These are phyloP conservation scores for Diachasma alloeum DNA, from an alignment of 1,140 invertebrate species.

Conservation along the genomic window DNA sequence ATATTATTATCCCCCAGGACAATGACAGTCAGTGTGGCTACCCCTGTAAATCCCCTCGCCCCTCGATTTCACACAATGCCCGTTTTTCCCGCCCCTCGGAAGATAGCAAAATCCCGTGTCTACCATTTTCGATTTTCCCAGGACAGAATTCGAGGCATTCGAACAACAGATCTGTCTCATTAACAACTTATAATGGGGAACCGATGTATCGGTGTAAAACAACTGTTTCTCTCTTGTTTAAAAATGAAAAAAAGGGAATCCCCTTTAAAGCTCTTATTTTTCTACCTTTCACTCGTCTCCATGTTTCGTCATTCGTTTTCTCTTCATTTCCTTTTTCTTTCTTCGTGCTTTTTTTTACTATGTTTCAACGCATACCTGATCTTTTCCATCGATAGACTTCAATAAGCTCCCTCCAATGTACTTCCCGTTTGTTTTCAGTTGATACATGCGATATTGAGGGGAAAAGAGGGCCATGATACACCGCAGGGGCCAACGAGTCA, in stretches of 20 bases:
- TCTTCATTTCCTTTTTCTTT: neutral
- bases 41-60: neutral
- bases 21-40: constrained; percentile 28
- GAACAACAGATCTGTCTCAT: constrained; percentile 46
- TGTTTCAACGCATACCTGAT: neutral
- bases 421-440: neutral
- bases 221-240: neutral
- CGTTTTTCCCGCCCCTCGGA: constrained; percentile 27
- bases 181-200: constrained; percentile 47
- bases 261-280: constrained; percentile 2
- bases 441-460: neutral
- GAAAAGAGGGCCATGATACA: neutral
- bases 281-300: neutral
- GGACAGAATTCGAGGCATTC: neutral
- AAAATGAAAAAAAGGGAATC: neutral
- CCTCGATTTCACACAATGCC: neutral
- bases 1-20: constrained; percentile 37
- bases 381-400: neutral
- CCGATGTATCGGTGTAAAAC: constrained; percentile 36
- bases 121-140: constrained; percentile 60
- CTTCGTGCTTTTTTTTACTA: neutral
- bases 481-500: neutral
- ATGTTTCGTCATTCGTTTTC: neutral
- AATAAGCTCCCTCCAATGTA: constrained; percentile 2
- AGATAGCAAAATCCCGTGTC: constrained; percentile 59